phyloP scores from a whole-genome alignment of 2,113 vertebrate genomes.

The Murina feae region DNA sequence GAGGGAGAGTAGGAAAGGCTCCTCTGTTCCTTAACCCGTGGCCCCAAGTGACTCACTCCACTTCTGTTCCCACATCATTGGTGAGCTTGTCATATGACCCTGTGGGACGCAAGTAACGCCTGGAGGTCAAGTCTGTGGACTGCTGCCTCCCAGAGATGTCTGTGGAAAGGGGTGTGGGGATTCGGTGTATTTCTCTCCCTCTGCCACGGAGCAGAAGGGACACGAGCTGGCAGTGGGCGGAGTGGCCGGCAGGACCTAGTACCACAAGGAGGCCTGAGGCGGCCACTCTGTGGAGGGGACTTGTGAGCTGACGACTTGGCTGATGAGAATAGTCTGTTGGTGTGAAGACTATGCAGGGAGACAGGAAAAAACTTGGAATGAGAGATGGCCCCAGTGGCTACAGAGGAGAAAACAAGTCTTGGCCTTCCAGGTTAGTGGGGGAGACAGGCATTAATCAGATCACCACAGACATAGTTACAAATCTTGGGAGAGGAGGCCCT shows the following conservation, averaged over 20 bases:
- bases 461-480: background rate
- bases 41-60: background rate
- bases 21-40: background rate
- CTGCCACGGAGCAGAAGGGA: background rate
- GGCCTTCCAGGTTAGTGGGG: background rate
- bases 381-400: background rate
- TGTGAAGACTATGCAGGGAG: background rate
- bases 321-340: background rate
- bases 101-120: background rate
- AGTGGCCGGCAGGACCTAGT: background rate
- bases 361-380: background rate
- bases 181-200: background rate
- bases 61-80: background rate
- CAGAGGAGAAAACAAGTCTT: background rate
- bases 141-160: background rate
- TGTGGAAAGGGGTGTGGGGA: background rate
- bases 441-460: fast-evolving
- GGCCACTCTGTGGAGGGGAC: background rate
- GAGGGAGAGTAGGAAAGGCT: background rate
- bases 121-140: background rate
- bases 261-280: background rate
- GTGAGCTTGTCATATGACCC: background rate
- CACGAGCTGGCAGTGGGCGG: background rate
- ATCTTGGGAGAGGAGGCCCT: background rate
- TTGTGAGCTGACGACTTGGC: background rate